Evolutionary conservation across 2,888 invertebrate species (phyloP).

Genomic region (Biston betularia): DNA sequence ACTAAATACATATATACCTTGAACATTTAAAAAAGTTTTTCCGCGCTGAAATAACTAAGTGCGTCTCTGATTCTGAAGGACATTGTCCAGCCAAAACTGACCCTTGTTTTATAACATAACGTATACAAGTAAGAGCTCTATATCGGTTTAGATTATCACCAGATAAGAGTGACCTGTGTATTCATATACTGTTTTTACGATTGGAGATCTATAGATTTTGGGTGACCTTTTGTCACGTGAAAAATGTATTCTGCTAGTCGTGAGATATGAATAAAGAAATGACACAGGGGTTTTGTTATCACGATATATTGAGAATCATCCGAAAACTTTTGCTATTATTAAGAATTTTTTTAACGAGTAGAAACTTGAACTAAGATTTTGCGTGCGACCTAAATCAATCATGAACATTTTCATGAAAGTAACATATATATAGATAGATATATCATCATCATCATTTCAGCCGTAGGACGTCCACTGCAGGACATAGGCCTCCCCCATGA

Average conservation of each 20-base stretch:
- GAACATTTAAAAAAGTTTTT: no score
- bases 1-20: no score
- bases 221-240: slow-evolving; percentile 12
- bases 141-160: slow-evolving; percentile 10
- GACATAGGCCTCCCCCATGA: no score
- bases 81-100: slow-evolving; percentile 20
- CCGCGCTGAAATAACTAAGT: neutral
- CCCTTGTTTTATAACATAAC: slow-evolving; percentile 10
- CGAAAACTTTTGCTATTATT: neutral
- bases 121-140: slow-evolving; percentile 12
- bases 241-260: slow-evolving; percentile 20
- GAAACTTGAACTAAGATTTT: neutral
- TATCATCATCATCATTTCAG: no score
- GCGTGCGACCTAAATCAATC: neutral
- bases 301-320: neutral
- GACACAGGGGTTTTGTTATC: slow-evolving; percentile 7
- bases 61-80: neutral
- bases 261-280: slow-evolving; percentile 25
- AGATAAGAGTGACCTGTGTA: slow-evolving; percentile 5
- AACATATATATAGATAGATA: no score
- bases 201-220: slow-evolving; percentile 10
- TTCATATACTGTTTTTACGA: neutral
- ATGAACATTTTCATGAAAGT: neutral
- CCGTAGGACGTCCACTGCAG: no score
- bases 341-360: neutral